These are phyloP conservation scores for Gulo gulo DNA, from an alignment of 2,113 vertebrate genomes.

Conservation along the genomic window DNA sequence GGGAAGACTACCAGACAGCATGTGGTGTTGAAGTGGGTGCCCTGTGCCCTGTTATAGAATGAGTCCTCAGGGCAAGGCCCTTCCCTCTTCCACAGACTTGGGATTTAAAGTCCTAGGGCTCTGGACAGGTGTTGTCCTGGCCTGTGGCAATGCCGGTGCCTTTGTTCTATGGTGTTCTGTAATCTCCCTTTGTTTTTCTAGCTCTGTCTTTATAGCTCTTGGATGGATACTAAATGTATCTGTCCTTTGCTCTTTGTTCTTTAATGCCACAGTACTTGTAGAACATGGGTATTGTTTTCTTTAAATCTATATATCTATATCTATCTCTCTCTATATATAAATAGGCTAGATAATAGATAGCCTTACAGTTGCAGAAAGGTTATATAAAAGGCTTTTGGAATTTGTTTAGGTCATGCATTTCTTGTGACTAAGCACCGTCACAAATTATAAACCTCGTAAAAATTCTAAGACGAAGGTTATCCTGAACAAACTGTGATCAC, in stretches of 20 bases:
- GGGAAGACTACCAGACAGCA: not conserved
- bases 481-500: not conserved
- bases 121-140: not conserved
- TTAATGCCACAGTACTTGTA: not conserved
- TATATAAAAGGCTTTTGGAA: not conserved
- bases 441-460: not conserved
- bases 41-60: not conserved
- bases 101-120: not conserved
- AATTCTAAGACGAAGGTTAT: not conserved
- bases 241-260: not conserved
- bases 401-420: not conserved
- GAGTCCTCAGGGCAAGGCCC: not conserved
- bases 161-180: not conserved
- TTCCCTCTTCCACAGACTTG: not conserved
- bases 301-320: not conserved
- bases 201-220: not conserved
- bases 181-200: not conserved
- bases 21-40: rapidly evolving
- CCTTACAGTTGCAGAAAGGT: not conserved
- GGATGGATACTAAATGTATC: not conserved
- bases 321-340: not conserved
- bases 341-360: not conserved
- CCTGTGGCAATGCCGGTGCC: not conserved
- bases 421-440: constrained; percentile 6
- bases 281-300: not conserved